These are phyloP conservation scores for Clarias laeviceps DNA, from an alignment of 2,797 vertebrate species.

Conservation along the genomic window DNA sequence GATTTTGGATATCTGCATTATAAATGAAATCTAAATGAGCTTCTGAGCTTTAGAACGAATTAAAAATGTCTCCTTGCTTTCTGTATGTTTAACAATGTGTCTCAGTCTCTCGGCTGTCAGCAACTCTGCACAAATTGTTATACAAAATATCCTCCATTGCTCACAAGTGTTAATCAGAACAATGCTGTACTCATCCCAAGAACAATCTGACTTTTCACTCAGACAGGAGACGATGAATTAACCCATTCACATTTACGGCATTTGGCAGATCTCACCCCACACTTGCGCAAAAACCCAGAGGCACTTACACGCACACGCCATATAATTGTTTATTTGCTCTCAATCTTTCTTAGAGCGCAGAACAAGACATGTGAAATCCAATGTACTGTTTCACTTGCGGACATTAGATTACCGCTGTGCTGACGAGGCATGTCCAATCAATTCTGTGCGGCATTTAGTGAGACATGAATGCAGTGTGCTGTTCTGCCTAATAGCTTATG, in stretches of 20 bases:
- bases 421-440: conserved; percentile 54
- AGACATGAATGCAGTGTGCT: conserved; percentile 54
- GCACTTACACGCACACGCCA: neutral
- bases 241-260: neutral
- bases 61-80: neutral
- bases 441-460: conserved; percentile 53
- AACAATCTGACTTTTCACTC: conserved; percentile 1
- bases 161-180: neutral
- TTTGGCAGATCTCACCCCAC: neutral
- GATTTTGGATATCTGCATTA: no score
- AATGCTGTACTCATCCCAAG: neutral
- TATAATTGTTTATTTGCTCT: conserved; percentile 36
- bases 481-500: conserved; percentile 58
- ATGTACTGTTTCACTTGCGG: conserved; percentile 35
- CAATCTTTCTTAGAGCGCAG: neutral
- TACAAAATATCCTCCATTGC: neutral
- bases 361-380: conserved; percentile 15
- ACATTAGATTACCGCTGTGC: conserved; percentile 40
- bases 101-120: neutral
- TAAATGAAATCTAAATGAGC: no score
- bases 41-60: neutral
- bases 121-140: neutral
- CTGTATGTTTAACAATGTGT: conserved; percentile 7
- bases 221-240: neutral
- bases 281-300: neutral